Base-by-base conservation (phyloP, 2,888 invertebrate genomes). In the Oligia strigilis region DNA sequence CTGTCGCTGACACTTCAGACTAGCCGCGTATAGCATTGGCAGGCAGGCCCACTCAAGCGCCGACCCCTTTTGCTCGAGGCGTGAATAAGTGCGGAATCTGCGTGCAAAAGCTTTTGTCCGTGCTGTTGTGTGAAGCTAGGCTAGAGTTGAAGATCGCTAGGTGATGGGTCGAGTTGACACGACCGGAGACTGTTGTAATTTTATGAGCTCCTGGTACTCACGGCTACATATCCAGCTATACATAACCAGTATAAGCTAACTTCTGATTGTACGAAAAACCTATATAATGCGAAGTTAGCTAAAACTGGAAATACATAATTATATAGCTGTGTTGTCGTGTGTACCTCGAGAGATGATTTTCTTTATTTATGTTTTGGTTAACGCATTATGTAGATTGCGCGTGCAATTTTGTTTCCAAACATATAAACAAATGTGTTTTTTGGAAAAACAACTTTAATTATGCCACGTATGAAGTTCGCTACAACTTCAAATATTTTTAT, bases 71-170 rank as follows among this genome's bases (percentile, higher is more conserved):
- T 92, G 87, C 86, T 90, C 74, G 83, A 84, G 80, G 80, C 78
- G 84, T 91, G 92, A 91, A 89, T 91, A 91, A 92, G 87, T 85
- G 79, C 81, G 88, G 88, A 87, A 90, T 91, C 85, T 89, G 84
- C 81, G 81, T 82, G 83, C 78, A 66, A 80, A 76, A 60, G 52
- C 80, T 79, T 86, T 86, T 81, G 80, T 89, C n/a, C 70, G 64
- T 36, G 58, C 49, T 69, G 40, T 75, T 76, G n/a, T 76, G 58
- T 72, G 58, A 75, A n/a, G 64, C 43, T 62, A 58, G 29, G 52
- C n/a, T 36, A 17, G n/a, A 13, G 40, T 71, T 72, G 73, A 73
- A 69, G 74, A 64, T 71, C 19, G 77, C 64, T 58, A 80, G 72
- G 43, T 19, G 60, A 71, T 70, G 49, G 40, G 43, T 58, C 60